phyloP scores from a whole-genome alignment of 2,797 vertebrate genomes.

The Picus viridis region DNA sequence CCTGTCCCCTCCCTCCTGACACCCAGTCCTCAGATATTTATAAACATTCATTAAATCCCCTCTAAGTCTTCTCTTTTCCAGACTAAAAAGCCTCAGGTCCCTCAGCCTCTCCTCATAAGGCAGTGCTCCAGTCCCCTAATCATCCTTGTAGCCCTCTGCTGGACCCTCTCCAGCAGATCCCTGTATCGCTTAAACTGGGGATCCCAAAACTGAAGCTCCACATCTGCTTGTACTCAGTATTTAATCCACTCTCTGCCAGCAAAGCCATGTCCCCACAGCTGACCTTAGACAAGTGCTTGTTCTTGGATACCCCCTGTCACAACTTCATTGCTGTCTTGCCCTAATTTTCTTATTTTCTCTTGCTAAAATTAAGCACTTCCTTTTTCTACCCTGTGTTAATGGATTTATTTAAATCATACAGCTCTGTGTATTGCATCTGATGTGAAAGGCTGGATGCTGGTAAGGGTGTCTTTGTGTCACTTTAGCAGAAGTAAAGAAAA shows the following conservation, averaged over 20 bases:
- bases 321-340: not conserved
- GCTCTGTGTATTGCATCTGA: not conserved
- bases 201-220: not conserved
- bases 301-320: not conserved
- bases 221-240: not conserved
- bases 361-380: not conserved
- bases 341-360: not conserved
- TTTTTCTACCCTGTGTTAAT: not conserved
- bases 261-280: not conserved
- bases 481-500: not conserved
- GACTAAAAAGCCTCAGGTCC: too few relatives aligned
- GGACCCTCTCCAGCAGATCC: too few relatives aligned
- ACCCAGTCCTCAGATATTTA: too few relatives aligned
- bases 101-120: too few relatives aligned
- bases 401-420: not conserved
- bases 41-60: too few relatives aligned
- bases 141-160: too few relatives aligned
- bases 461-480: not conserved
- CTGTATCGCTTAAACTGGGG: too few relatives aligned
- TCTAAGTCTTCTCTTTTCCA: too few relatives aligned
- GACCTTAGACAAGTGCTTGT: not conserved
- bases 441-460: not conserved
- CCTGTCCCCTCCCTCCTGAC: too few relatives aligned
- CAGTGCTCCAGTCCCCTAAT: too few relatives aligned
- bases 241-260: not conserved